Evolutionary conservation across 2,797 vertebrate species (phyloP).

Genomic region (Enteromius radiatus): DNA sequence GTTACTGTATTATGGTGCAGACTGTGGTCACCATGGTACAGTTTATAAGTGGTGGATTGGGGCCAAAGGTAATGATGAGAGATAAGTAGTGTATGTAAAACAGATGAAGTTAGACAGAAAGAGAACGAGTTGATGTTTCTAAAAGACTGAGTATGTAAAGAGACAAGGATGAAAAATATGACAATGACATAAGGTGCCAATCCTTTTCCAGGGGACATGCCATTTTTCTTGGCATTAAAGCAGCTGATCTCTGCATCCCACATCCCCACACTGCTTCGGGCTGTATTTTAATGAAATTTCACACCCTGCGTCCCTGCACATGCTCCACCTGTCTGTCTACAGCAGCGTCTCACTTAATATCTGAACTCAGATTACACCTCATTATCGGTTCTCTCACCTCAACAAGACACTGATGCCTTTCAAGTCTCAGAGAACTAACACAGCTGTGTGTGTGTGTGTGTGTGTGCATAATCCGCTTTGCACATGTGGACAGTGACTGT

Average conservation of each 20-base stretch:
- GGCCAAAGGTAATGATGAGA: not conserved
- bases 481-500: not conserved
- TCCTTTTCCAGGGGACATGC: not conserved
- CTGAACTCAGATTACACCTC: slow-evolving; percentile 47
- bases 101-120: not conserved
- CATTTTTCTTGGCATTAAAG: slow-evolving; percentile 22
- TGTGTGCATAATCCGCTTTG: not conserved
- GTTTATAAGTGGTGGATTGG: not conserved
- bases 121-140: not conserved
- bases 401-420: slow-evolving; percentile 39
- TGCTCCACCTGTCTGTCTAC: slow-evolving; percentile 40
- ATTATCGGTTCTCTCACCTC: slow-evolving; percentile 36
- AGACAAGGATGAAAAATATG: not conserved
- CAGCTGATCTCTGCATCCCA: slow-evolving; percentile 16
- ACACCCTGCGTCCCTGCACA: slow-evolving; percentile 14
- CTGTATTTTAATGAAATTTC: slow-evolving; percentile 51
- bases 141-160: not conserved
- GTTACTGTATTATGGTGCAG: not conserved
- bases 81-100: slow-evolving; percentile 16
- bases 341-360: slow-evolving; percentile 27
- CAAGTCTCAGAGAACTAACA: not conserved
- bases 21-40: not conserved
- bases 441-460: not conserved
- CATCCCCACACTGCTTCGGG: slow-evolving; percentile 20
- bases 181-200: not conserved